Evolutionary conservation across 2,113 vertebrate species (phyloP), one percentile per base, ranked within the genome.

Genomic region (Oncorhynchus kisutch): DNA sequence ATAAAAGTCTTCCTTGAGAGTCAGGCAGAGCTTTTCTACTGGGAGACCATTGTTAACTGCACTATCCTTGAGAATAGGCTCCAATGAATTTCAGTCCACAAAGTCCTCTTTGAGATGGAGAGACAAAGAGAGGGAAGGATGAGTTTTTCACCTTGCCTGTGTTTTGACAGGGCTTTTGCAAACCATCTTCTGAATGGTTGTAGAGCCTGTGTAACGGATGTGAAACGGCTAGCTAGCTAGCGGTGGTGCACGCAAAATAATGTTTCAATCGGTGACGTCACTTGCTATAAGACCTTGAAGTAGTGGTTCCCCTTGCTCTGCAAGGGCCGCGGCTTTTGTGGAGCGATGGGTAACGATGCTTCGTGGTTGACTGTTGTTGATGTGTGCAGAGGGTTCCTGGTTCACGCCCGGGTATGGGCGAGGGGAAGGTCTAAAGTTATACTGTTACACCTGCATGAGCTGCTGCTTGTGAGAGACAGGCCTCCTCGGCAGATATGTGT

Each of bases 1-100:
- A 82, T 78, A 66, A 82, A 70, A 72, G 16, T 57, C 54, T 57
- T 57, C 54, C 16, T 20, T 57, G 14, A 57, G 54, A 18, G 54
- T 57, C 5, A 0, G 67, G 67, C 31, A 68, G 39, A 18, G 18
- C 29, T 9, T 31, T 8, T 6, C 16, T 68, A 13, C 31, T 31
- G 31, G 31, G 31, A 31, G 31, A 5, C 31, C 31, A 31, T 70
- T 48, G 34, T 57, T 9, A 11, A 45, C 39, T 45, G 39, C 39
- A 45, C 13, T 25, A 64, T 64, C 60, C 60, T 64, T 64, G 60
- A 22, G 45, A 48, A 20, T 6, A 34, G 7, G 68, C 68, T 70
- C 22, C n/a, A 49, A 20, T 70, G 45, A 70, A 70, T 8, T 18
- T n/a, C 34, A n/a, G 22, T 70, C 39, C n/a, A 34, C 39, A 70